Base-by-base conservation (phyloP, 37 sponge, comb jelly and placozoan genomes). In the Mnemiopsis leidyi region DNA sequence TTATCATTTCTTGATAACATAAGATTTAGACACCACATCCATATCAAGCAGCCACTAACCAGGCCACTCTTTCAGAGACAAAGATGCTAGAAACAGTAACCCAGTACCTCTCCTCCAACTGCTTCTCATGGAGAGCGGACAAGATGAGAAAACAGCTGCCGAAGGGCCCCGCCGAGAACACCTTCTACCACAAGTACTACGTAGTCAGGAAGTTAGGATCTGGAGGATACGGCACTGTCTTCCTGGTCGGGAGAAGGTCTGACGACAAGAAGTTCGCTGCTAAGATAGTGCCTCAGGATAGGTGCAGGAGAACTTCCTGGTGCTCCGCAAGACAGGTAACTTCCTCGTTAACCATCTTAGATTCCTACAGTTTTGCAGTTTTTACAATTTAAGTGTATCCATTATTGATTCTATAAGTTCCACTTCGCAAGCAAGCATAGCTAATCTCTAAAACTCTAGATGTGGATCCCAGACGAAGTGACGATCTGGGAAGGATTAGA, bases 211-310 rank as follows among this genome's bases (percentile, higher is more conserved):
- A 85, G 61, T 37, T 85, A 18, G 90, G 90, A 23, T 9, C 40
- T 29, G 90, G 90, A 3, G 90, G 90, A 28, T 85, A 85, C 30
- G 90, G 90, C 28, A 85, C 90, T 0, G 90, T 85, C 26, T 85
- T 40, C 61, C 90, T 85, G 48, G 90, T 85, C 2, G 40, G 61
- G 7, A 1, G 90, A 2, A 28, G 90, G 48, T 9, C 38, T 61
- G 90, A 85, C 61, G 48, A 37, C 40, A 28, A n/a, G 38, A 28
- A 39, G 28, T 40, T 85, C 29, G 90, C 90, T 33, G 90, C 90
- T 25, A 85, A 85, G 90, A 85, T 85, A 35, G 61, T 85, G 3
- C 90, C 90, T 9, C 25, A n/a, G 3, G 61, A 1, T 28, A 28
- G 90, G 26, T 85, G 90, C 30, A 28, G 90, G 61, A 28, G 90